Evolutionary conservation across 2,797 vertebrate species (phyloP).

Genomic region (Sebastes goodei): DNA sequence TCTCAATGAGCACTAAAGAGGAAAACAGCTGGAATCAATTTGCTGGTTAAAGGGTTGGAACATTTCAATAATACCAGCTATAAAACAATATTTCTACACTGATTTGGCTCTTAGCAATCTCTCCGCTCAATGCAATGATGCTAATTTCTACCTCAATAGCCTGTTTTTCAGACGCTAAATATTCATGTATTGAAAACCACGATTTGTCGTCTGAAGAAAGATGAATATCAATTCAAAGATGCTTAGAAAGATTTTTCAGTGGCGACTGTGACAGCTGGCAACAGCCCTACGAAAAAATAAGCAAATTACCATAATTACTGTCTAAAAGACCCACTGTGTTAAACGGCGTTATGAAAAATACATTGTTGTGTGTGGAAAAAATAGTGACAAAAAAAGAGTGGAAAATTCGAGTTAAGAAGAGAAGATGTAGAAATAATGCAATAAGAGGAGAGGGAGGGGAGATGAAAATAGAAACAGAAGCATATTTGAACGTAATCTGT

Average conservation of each 20-base stretch:
- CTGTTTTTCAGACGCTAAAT: neutral
- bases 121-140: neutral
- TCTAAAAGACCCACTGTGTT: neutral
- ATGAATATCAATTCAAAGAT: constrained; percentile 25
- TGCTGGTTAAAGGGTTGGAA: neutral
- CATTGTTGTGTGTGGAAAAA: neutral
- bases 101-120: neutral
- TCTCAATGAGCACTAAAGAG: neutral
- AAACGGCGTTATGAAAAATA: neutral
- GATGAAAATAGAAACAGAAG: no score
- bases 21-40: neutral
- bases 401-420: neutral
- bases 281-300: neutral
- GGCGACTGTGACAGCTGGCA: constrained; percentile 2
- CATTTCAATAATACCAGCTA: neutral
- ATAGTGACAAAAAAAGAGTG: neutral
- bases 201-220: constrained; percentile 14
- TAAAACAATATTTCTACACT: neutral
- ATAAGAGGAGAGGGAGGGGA: neutral
- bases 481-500: neutral
- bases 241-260: neutral
- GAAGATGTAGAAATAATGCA: neutral
- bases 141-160: constrained; percentile 1
- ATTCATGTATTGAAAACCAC: neutral
- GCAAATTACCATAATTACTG: constrained; percentile 21